Evolutionary conservation across 2,797 vertebrate genomes (phyloP).

Genomic region (Enteromius trimaculatus): DNA sequence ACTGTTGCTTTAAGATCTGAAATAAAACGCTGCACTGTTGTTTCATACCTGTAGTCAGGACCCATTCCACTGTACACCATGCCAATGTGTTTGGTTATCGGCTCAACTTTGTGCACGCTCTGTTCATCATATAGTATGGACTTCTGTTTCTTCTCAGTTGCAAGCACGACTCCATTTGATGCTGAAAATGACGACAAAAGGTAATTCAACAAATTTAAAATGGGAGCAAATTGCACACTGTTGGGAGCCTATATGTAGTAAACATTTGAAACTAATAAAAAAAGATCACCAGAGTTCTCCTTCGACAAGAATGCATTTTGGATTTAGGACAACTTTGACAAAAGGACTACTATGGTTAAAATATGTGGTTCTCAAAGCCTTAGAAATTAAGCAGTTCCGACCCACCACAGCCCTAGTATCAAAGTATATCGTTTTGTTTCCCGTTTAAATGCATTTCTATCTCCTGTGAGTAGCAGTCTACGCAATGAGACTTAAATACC

Average conservation of each 20-base stretch:
- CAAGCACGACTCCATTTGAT: conserved; percentile 96
- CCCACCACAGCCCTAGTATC: neutral
- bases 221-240: neutral
- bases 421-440: neutral
- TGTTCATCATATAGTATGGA: conserved; percentile 98
- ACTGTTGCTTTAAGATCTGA: neutral
- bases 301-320: neutral
- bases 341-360: neutral
- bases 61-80: conserved; percentile 99
- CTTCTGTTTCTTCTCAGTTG: conserved; percentile 99
- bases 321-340: neutral
- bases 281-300: neutral
- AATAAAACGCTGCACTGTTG: no score
- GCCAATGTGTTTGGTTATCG: conserved; percentile 99
- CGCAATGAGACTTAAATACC: neutral
- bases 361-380: neutral
- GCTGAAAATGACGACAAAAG: conserved; percentile 71
- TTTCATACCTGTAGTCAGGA: conserved; percentile 93
- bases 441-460: neutral
- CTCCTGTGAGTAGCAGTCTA: neutral
- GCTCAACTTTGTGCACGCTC: conserved; percentile 98
- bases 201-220: neutral
- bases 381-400: neutral
- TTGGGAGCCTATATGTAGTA: neutral
- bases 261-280: neutral